Evolutionary conservation across 2,113 vertebrate species (phyloP).

Genomic region (Nematolebias whitei): DNA sequence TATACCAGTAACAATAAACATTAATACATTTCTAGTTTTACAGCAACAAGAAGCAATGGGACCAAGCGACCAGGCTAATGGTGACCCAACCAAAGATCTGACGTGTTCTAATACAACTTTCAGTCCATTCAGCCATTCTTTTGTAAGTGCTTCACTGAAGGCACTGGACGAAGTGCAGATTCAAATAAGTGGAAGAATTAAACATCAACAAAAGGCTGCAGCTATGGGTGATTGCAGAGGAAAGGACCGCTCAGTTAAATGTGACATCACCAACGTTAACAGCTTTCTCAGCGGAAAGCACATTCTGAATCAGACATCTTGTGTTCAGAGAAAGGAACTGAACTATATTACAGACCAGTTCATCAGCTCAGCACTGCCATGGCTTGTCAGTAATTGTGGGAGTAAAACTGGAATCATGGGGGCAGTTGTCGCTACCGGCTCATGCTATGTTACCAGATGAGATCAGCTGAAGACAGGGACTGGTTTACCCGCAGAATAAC

Average conservation of each 20-base stretch:
- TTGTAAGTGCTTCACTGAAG: constrained; percentile 39
- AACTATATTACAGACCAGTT: constrained; percentile 30
- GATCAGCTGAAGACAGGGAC: constrained; percentile 30
- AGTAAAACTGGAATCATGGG: constrained; percentile 27
- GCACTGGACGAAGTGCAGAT: constrained; percentile 50
- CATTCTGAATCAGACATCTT: constrained; percentile 36
- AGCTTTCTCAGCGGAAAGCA: constrained; percentile 42
- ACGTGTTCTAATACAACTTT: constrained; percentile 63
- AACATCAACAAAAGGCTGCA: constrained; percentile 61
- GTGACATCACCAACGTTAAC: constrained; percentile 59
- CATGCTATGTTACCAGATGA: constrained; percentile 27
- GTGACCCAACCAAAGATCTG: constrained; percentile 49
- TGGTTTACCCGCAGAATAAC: constrained; percentile 15
- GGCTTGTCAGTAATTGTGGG: constrained; percentile 24
- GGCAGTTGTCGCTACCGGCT: constrained; percentile 40
- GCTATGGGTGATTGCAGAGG: constrained; percentile 52
- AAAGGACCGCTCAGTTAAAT: constrained; percentile 46
- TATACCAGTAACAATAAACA: not conserved
- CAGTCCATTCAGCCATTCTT: constrained; percentile 68
- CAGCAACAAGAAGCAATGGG: constrained; percentile 5
- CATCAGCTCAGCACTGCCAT: constrained; percentile 21
- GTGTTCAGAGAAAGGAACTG: constrained; percentile 29
- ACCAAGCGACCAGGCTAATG: constrained; percentile 31
- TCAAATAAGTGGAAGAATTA: constrained; percentile 64
- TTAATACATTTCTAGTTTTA: not conserved